Conservation (phyloP, 2,888 invertebrate species). For the Smittia aterrima region DNA sequence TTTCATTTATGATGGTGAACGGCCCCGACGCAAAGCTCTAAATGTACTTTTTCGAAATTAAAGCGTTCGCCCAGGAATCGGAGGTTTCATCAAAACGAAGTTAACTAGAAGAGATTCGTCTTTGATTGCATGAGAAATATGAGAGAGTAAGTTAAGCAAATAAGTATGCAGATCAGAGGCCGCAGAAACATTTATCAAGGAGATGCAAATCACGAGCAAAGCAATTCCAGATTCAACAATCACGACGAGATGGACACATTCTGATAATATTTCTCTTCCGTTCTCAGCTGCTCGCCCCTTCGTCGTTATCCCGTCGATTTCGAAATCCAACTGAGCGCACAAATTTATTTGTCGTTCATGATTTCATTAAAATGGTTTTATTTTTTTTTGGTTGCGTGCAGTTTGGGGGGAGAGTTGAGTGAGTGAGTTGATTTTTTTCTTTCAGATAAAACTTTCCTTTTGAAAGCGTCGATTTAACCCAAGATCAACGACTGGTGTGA, state of each 20-base stretch:
- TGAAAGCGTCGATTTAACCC: neutral
- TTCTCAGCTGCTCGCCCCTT: neutral
- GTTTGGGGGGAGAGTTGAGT: neutral
- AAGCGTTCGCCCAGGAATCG: too few species aligned
- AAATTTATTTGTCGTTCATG: slow-evolving; percentile 39
- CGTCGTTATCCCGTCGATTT: neutral
- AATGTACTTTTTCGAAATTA: too few species aligned
- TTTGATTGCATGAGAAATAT: too few species aligned
- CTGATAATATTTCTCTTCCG: slow-evolving; percentile 14
- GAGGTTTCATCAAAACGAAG: too few species aligned
- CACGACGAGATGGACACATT: slow-evolving; percentile 19
- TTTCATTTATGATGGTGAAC: slow-evolving; percentile 39
- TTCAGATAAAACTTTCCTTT: neutral
- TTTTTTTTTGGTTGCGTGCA: slow-evolving; percentile 25
- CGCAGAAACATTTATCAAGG: neutral
- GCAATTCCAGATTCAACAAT: slow-evolving; percentile 24
- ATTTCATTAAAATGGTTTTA: slow-evolving; percentile 31
- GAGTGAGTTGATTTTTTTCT: neutral
- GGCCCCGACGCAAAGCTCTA: slow-evolving; percentile 8
- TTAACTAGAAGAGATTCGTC: neutral
- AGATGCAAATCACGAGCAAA: slow-evolving; percentile 20
- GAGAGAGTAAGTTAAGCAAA: too few species aligned
- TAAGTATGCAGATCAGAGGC: slow-evolving; percentile 11
- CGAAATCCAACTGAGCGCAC: neutral
- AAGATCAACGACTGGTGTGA: neutral